phyloP scores from a whole-genome alignment of 2,888 invertebrate species.

The Falcaria lacertinaria region DNA sequence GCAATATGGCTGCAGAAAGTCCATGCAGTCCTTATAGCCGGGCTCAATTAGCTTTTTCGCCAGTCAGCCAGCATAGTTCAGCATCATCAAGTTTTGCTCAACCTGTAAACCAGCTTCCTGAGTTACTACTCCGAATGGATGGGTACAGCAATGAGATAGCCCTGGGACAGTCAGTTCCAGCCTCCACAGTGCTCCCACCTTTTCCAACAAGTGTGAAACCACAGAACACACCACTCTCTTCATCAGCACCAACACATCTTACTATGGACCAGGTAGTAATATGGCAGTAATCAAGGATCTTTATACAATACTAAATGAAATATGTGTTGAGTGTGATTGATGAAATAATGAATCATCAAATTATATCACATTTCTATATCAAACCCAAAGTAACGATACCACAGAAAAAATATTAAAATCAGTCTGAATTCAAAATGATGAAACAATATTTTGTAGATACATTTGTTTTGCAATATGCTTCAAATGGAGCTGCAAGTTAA shows the following conservation, averaged over 20 bases:
- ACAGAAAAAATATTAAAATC: too few relatives aligned
- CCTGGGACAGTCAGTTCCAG: conserved; percentile 83
- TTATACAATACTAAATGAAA: too few relatives aligned
- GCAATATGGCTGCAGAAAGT: conserved; percentile 51
- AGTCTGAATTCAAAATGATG: too few relatives aligned
- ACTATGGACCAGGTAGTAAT: conserved; percentile 83
- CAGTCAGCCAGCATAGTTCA: conserved; percentile 83
- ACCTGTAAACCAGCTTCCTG: conserved; percentile 75
- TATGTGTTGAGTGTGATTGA: too few relatives aligned
- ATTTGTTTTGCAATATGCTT: too few relatives aligned
- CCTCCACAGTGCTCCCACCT: conserved; percentile 74
- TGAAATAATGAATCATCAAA: too few relatives aligned
- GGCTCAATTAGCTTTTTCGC: conserved; percentile 80
- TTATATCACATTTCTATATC: too few relatives aligned
- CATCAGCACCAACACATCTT: conserved; percentile 92
- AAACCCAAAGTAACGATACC: too few relatives aligned
- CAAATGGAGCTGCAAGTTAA: too few relatives aligned
- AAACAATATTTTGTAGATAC: too few relatives aligned
- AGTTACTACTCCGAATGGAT: conserved; percentile 84
- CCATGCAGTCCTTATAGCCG: conserved; percentile 76
- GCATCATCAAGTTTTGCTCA: conserved; percentile 70
- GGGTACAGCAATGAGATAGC: conserved; percentile 75
- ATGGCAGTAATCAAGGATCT: not conserved
- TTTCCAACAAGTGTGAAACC: conserved; percentile 60
- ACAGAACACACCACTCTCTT: conserved; percentile 85